These are phyloP conservation scores for Ennomos quercinarius DNA, from an alignment of 2,888 invertebrate species.

Conservation along the genomic window DNA sequence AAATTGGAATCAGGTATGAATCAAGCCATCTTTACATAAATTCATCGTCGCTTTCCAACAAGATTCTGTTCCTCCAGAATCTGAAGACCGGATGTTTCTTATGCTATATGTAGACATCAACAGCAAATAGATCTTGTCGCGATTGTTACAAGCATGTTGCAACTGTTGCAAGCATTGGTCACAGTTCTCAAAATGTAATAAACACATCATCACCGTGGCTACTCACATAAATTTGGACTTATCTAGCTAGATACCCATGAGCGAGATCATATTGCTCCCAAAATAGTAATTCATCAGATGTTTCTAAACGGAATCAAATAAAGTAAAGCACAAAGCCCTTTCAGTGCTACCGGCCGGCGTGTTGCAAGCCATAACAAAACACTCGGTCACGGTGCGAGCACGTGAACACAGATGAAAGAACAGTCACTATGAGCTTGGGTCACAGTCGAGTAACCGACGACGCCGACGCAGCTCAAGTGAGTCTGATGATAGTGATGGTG, in stretches of 20 bases:
- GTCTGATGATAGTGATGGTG: conserved; percentile 38
- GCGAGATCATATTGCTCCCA: not conserved
- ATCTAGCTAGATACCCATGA: not conserved
- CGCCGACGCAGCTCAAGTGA: conserved; percentile 38
- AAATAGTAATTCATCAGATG: conserved; percentile 25
- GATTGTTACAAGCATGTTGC: no score
- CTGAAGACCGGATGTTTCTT: no score
- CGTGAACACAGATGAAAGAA: conserved; percentile 42
- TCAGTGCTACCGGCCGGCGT: conserved; percentile 41
- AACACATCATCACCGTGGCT: not conserved
- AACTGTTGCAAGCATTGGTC: conserved; percentile 2
- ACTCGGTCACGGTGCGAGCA: conserved; percentile 67
- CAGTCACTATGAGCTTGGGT: conserved; percentile 49
- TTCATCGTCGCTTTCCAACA: not conserved
- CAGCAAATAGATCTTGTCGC: no score
- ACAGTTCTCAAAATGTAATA: conserved; percentile 6
- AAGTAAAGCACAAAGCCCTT: conserved; percentile 42
- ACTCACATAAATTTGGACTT: not conserved
- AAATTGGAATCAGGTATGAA: no score
- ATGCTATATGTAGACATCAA: not conserved
- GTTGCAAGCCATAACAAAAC: conserved; percentile 61
- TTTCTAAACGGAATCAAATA: conserved; percentile 32
- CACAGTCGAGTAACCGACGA: conserved; percentile 60
- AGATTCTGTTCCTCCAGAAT: conserved; percentile 3
- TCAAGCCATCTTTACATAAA: no score